Conservation (phyloP, 2,888 invertebrate genomes). For the Colostygia pectinataria region DNA sequence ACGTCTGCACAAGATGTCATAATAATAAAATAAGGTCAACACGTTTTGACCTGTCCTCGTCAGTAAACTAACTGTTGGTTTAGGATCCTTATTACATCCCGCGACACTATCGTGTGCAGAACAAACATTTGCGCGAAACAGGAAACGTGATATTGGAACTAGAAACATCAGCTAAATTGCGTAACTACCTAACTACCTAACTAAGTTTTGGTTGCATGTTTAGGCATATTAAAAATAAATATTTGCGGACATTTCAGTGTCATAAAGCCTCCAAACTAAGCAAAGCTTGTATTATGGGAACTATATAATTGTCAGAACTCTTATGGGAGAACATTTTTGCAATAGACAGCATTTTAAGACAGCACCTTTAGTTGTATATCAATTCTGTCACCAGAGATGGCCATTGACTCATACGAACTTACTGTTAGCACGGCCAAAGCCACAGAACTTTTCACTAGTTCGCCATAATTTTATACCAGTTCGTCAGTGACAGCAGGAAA, state of each 20-base stretch:
- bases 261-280: no score
- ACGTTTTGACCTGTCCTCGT: conserved; percentile 33
- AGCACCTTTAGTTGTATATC: no score
- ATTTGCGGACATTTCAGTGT: no score
- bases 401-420: no score
- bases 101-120: conserved; percentile 35
- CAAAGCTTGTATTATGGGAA: no score
- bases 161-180: neutral
- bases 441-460: no score
- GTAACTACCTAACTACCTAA: no score
- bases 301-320: no score
- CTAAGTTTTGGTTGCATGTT: neutral
- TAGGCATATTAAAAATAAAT: neutral
- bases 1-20: conserved; percentile 18
- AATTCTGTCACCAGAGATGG: no score
- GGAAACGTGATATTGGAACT: conserved; percentile 28
- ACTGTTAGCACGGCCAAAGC: no score
- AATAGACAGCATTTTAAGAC: no score
- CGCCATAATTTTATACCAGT: neutral
- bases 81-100: conserved; percentile 45
- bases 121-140: conserved; percentile 41
- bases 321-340: no score
- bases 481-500: conserved; percentile 31
- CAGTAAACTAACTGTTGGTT: conserved; percentile 44
- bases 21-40: conserved; percentile 33